Base-by-base conservation (phyloP, 2,888 invertebrate species). In the Drosophila crucigera region DNA sequence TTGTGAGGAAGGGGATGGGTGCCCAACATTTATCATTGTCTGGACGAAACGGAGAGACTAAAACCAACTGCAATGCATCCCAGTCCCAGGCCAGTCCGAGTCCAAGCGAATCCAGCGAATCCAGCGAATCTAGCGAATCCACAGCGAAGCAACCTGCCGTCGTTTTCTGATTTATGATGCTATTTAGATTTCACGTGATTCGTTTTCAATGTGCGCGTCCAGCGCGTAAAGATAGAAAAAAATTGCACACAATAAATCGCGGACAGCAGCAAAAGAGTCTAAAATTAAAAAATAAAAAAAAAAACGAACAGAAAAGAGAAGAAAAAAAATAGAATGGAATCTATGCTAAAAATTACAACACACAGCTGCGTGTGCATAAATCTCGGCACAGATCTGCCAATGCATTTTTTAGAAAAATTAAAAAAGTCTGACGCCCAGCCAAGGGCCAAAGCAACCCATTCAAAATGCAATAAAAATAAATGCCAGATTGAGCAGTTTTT, bases 151-250 rank as follows among this genome's bases (percentile, higher is more conserved):
- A 86, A 86, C 85, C 89, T 86, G 85, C 90, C 90, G 91, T 89
- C 90, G 84, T 85, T 90, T 79, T 87, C 91, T 90, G 90, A 90
- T 90, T 90, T 90, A 90, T 90, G 90, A 87, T 87, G 89, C 90
- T 90, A 90, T 90, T 90, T 90, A 88, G 90, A 90, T 90, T 90
- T 84, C 88, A 90, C 88, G 87, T 88, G 90, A 88, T 88, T 88
- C 90, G 86, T 88, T 88, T 88, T 88, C 87, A 88, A 88, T 88
- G 90, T 78, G 87, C 83, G 90, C 89, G 84, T 82, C 84, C 88
- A 83, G 73, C 73, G 76, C 60, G 69, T 73, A 80, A 81, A 89
- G 87, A 86, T 83, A 83, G 76, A 70, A 85, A 84, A 86, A 86
- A 84, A 84, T 82, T 75, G 89, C 75, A 73, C 84, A 82, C 85